These are phyloP conservation scores for Carcharodon carcharias DNA, from an alignment of 2,797 vertebrate species.

Conservation along the genomic window DNA sequence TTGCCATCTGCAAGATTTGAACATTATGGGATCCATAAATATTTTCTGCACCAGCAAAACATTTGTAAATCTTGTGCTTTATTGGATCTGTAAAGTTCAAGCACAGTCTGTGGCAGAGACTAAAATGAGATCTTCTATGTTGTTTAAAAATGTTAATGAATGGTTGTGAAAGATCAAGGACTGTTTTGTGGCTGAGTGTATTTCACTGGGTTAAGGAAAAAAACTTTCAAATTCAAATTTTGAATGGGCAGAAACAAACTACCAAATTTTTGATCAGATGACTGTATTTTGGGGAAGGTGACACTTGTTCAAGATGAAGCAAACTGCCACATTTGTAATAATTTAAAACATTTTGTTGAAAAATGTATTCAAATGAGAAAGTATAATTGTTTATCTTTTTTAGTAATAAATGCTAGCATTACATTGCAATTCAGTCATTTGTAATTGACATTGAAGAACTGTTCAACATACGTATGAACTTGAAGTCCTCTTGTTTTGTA, in stretches of 20 bases:
- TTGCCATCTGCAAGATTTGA: neutral
- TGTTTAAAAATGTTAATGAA: neutral
- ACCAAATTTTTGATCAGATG: neutral
- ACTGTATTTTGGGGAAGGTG: neutral
- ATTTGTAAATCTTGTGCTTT: neutral
- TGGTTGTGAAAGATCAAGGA: constrained; percentile 14
- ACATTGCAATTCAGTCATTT: constrained; percentile 22
- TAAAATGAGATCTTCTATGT: neutral
- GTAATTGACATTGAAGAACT: constrained; percentile 7
- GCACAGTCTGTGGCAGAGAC: neutral
- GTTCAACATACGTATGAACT: constrained; percentile 35
- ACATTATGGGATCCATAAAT: neutral
- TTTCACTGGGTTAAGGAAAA: constrained; percentile 25
- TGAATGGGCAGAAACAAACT: neutral
- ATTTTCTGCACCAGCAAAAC: neutral
- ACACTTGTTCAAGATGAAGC: neutral
- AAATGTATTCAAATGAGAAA: constrained; percentile 13
- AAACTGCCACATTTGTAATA: constrained; percentile 3
- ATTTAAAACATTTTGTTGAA: neutral
- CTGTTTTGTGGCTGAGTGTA: neutral
- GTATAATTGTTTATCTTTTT: constrained; percentile 27
- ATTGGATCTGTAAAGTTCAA: neutral
- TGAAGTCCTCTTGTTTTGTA: constrained; percentile 36
- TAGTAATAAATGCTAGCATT: constrained; percentile 33
- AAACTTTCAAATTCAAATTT: constrained; percentile 15